Evolutionary conservation across 2,113 vertebrate genomes (phyloP).

Genomic region (Barbus barbus): DNA sequence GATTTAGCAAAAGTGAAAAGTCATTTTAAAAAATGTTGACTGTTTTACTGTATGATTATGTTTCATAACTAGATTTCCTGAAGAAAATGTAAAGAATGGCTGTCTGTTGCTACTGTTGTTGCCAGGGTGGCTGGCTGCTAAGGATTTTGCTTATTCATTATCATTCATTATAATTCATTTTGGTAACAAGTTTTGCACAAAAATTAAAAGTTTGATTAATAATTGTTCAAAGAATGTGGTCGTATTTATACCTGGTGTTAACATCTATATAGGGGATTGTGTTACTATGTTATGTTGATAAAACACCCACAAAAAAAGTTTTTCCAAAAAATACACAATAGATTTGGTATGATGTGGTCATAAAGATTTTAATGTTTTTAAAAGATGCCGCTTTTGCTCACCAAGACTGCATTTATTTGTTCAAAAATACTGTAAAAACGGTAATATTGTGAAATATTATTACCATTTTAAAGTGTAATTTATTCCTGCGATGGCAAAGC

Average conservation of each 20-base stretch:
- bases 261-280: background rate
- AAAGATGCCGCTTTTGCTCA: too few relatives aligned
- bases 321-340: too few relatives aligned
- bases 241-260: background rate
- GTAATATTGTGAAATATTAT: background rate
- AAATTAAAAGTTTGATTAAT: background rate
- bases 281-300: too few relatives aligned
- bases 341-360: too few relatives aligned
- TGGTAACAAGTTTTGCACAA: background rate
- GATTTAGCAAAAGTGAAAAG: background rate
- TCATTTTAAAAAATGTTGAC: background rate
- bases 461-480: background rate
- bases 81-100: background rate
- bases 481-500: background rate
- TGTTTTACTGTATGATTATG: background rate
- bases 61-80: background rate
- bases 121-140: too few relatives aligned
- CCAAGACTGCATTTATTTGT: too few relatives aligned
- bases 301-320: too few relatives aligned
- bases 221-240: too few relatives aligned
- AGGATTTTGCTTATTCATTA: background rate
- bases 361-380: too few relatives aligned
- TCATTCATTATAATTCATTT: background rate
- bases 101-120: background rate
- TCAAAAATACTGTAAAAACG: too few relatives aligned